phyloP scores from a whole-genome alignment of 2,113 vertebrate genomes.

The Rattus rattus region DNA sequence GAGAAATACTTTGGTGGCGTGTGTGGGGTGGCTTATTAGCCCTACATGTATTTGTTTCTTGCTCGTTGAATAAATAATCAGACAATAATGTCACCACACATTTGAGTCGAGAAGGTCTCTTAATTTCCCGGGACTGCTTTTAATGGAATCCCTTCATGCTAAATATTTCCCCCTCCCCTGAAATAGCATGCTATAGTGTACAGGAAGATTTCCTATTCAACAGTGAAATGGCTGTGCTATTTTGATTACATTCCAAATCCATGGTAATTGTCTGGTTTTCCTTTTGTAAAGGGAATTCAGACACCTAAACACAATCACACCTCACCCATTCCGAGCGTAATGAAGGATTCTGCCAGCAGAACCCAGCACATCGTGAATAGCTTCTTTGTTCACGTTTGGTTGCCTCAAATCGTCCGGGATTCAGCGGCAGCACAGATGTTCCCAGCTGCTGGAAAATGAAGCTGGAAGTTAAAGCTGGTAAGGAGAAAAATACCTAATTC shows the following conservation, averaged over 20 bases:
- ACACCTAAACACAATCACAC: slow-evolving; percentile 26
- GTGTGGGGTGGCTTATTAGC: background rate
- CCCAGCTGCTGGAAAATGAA: slow-evolving; percentile 72
- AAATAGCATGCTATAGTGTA: slow-evolving; percentile 26
- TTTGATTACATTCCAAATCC: slow-evolving; percentile 64
- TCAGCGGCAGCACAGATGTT: slow-evolving; percentile 65
- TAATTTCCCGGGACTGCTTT: slow-evolving; percentile 49
- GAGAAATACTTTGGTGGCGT: background rate
- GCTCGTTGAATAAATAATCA: slow-evolving; percentile 41
- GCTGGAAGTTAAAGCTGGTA: slow-evolving; percentile 55
- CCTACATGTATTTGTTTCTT: background rate
- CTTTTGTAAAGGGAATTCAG: slow-evolving; percentile 62
- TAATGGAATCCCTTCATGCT: background rate
- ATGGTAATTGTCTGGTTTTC: slow-evolving; percentile 69
- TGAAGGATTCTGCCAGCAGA: slow-evolving; percentile 26
- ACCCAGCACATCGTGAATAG: slow-evolving; percentile 27
- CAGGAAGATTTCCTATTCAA: slow-evolving; percentile 62
- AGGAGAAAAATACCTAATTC: slow-evolving; percentile 76
- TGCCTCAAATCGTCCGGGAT: slow-evolving; percentile 45
- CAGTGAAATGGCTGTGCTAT: slow-evolving; percentile 45
- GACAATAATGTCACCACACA: background rate
- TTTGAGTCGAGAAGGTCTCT: background rate
- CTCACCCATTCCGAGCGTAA: background rate
- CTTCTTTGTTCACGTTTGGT: slow-evolving; percentile 39
- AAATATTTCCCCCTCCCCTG: slow-evolving; percentile 10